Evolutionary conservation across 1,140 invertebrate species (phyloP).

Genomic region (Eupristina koningsbergeri): DNA sequence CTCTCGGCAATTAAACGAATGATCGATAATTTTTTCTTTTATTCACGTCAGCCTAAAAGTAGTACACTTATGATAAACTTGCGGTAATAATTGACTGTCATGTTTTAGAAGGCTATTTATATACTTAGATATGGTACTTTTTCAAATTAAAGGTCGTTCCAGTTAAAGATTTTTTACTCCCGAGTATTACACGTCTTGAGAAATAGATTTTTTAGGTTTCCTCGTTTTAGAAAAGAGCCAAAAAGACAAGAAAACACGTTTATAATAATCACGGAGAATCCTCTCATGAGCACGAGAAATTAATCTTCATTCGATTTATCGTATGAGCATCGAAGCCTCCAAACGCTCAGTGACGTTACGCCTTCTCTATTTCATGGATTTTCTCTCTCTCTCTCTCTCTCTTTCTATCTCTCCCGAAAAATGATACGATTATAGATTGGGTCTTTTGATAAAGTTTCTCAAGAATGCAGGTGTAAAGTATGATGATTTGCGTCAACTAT

Average conservation of each 20-base stretch:
- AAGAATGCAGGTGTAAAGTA: conserved; percentile 37
- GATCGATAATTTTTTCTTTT: background rate
- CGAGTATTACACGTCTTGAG: background rate
- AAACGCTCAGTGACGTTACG: background rate
- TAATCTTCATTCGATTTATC: conserved; percentile 32
- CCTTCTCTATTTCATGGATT: conserved; percentile 11
- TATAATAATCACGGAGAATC: background rate
- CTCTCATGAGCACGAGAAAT: background rate
- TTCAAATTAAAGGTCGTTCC: background rate
- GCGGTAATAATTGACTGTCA: background rate
- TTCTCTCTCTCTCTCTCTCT: too few species aligned
- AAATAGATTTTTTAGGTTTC: background rate
- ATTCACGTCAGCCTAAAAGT: background rate
- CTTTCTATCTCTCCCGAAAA: too few species aligned
- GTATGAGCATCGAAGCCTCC: conserved; percentile 18
- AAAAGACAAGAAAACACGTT: background rate
- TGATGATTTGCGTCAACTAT: conserved; percentile 6
- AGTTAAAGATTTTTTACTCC: background rate
- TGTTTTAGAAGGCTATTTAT: too few species aligned
- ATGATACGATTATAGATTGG: conserved; percentile 41
- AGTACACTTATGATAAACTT: too few species aligned
- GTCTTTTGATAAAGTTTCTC: background rate
- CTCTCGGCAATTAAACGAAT: background rate
- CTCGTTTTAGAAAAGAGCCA: background rate
- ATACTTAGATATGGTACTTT: too few species aligned